Evolutionary conservation across 2,888 invertebrate genomes (phyloP), one percentile per base, ranked within the genome.

Genomic region (Metalampra italica): DNA sequence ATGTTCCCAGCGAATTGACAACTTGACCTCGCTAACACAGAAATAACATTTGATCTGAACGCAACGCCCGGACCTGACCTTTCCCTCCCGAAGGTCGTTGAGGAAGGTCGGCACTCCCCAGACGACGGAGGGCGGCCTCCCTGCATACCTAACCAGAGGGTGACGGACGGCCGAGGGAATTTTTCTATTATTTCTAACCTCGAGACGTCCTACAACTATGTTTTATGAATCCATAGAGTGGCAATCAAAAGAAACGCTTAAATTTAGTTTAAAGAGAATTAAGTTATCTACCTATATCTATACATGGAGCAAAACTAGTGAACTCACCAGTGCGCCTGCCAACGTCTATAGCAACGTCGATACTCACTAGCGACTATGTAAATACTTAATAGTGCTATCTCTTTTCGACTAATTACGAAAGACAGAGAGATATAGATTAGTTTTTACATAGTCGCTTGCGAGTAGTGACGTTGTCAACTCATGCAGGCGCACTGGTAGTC

Each of bases 141-240:
- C 66, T 53, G 43, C 52, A 45, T 50, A 44, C 52, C 52, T 43
- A 50, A 55, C 34, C 52, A 45, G 66, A 71, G 81, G 79, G 76
- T 71, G 77, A 66, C 59, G 59, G 76, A 66, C 59, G 59, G 55
- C 50, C 63, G 69, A 62, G 64, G 68, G 64, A 58, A 75, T 78
- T 78, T 80, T 81, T 80, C 75, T 78, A 75, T 78, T 77, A 80
- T 75, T 74, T 65, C 59, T 75, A 79, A 85, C 85, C 84, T 86
- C 82, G 74, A 83, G 80, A 82, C 81, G 82, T 62, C 84, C 83
- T 84, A 62, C 59, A 66, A 30, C 29, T 14, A 66, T 29, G 12
- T n/a, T 14, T 29, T 39, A 9, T 29, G 64, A 58, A 62, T 66
- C 62, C 66, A 57, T 32, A 38, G 51, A 34, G 46, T 34, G 11